Conservation (phyloP, 2,113 vertebrate genomes). For the Erinaceus europaeus region DNA sequence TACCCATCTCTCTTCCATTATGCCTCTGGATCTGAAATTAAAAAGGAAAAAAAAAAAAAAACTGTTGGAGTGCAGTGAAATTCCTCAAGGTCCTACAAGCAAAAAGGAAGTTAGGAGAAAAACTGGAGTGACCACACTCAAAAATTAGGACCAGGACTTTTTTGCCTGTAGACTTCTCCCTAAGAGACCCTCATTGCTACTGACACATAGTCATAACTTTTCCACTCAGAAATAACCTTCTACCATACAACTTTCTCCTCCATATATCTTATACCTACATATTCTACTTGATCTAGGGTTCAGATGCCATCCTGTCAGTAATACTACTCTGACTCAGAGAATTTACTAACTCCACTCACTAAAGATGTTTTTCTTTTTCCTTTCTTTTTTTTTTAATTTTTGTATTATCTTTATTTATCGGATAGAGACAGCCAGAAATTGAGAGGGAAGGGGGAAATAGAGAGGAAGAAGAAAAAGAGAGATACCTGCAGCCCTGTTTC, state of each 20-base stretch:
- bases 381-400: too few relatives aligned
- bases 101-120: not conserved
- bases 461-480: too few relatives aligned
- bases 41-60: too few relatives aligned
- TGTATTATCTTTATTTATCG: too few relatives aligned
- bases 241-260: not conserved
- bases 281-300: not conserved
- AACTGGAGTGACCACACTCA: too few relatives aligned
- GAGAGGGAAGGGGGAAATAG: too few relatives aligned
- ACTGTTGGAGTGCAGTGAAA: too few relatives aligned
- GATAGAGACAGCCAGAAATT: too few relatives aligned
- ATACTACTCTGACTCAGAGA: not conserved
- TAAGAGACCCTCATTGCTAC: not conserved
- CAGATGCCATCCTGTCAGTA: not conserved
- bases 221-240: conserved; percentile 6
- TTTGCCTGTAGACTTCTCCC: not conserved
- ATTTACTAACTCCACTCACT: not conserved
- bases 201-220: not conserved
- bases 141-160: not conserved
- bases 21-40: too few relatives aligned
- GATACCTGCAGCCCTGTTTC: too few relatives aligned
- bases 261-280: not conserved
- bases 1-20: too few relatives aligned
- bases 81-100: too few relatives aligned
- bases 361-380: not conserved